Evolutionary conservation across 2,797 vertebrate genomes (phyloP).

Genomic region (Alauda arvensis): DNA sequence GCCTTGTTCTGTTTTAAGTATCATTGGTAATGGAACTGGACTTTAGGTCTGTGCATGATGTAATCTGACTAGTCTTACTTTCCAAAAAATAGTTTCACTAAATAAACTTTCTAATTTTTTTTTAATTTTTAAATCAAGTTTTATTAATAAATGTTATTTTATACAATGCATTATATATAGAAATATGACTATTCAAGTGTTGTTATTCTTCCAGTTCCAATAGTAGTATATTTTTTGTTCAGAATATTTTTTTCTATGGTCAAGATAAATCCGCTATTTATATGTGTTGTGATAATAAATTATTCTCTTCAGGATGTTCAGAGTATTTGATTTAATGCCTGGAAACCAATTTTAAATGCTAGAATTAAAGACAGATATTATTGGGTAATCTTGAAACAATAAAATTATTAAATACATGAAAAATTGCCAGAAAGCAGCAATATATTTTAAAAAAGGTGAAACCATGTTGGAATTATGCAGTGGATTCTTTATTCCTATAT

Average conservation of each 20-base stretch:
- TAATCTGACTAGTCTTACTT: neutral
- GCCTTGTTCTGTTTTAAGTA: neutral
- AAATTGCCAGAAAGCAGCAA: neutral
- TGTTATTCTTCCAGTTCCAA: neutral
- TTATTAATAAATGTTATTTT: neutral
- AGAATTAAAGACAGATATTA: neutral
- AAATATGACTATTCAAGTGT: slow-evolving; percentile 15
- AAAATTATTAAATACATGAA: neutral
- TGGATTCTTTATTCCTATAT: neutral
- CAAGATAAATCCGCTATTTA: neutral
- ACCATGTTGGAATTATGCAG: neutral
- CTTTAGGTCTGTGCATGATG: neutral
- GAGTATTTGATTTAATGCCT: slow-evolving; percentile 13
- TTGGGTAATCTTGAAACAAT: neutral
- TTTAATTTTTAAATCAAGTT: neutral
- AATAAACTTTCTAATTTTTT: neutral
- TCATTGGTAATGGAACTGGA: neutral
- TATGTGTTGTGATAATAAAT: neutral
- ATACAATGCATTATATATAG: slow-evolving; percentile 1
- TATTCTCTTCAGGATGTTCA: neutral
- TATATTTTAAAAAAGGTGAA: neutral
- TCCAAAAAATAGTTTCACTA: neutral
- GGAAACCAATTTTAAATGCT: slow-evolving; percentile 11
- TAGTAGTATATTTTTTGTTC: slow-evolving; percentile 26
- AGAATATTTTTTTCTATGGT: neutral